Conservation (phyloP, 2,113 vertebrate genomes). For the Onychostruthus taczanowskii region DNA sequence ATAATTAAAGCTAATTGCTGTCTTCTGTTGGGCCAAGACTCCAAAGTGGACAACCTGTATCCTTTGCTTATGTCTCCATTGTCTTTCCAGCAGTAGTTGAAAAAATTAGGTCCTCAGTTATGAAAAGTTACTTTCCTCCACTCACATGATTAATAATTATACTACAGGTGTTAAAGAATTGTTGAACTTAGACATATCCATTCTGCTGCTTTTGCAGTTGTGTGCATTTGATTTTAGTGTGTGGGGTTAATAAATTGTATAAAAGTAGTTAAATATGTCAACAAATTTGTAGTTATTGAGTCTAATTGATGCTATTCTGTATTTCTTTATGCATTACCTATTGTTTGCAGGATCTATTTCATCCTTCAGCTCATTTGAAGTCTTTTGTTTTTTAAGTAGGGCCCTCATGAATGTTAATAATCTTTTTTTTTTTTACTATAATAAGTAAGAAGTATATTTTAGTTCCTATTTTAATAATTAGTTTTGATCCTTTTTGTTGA, state of each 20-base stretch:
- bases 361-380: background rate
- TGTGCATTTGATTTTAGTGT: background rate
- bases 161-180: background rate
- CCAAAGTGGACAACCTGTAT: background rate
- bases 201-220: background rate
- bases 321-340: background rate
- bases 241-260: background rate
- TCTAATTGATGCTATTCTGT: background rate
- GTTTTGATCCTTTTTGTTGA: background rate
- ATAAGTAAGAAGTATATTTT: background rate
- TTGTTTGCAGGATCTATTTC: background rate
- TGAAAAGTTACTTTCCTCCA: background rate
- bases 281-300: background rate
- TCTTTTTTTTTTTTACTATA: background rate
- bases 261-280: background rate
- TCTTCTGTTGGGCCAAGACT: background rate
- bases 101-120: background rate
- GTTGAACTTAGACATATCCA: background rate
- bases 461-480: background rate
- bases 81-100: background rate
- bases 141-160: background rate
- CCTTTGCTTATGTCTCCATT: background rate
- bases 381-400: conserved; percentile 9
- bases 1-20: background rate
- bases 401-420: conserved; percentile 4